These are phyloP conservation scores for Chrysopilus asiliformis DNA, from an alignment of 2,888 invertebrate species.

Conservation along the genomic window DNA sequence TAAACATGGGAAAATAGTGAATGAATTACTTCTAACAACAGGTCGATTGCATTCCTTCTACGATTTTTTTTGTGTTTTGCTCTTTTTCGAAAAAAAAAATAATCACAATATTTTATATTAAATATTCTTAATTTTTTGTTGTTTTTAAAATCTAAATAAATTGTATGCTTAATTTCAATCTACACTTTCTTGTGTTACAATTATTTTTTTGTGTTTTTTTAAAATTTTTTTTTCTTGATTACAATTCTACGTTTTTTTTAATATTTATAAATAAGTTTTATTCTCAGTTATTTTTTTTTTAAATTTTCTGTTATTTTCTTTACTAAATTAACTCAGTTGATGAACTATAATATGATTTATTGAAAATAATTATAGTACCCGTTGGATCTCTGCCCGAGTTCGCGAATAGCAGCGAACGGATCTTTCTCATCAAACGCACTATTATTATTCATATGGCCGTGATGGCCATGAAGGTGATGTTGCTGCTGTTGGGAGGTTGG, in stretches of 20 bases:
- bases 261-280: too few relatives aligned
- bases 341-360: constrained; percentile 20
- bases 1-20: too few relatives aligned
- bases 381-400: constrained; percentile 37
- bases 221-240: constrained; percentile 5
- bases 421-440: constrained; percentile 29
- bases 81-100: too few relatives aligned
- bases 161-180: neutral
- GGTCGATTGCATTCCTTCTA: too few relatives aligned
- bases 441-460: constrained; percentile 8
- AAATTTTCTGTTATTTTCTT: constrained; percentile 5
- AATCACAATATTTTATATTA: neutral
- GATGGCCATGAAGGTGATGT: constrained; percentile 12
- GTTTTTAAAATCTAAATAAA: neutral
- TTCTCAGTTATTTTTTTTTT: constrained; percentile 4
- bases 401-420: constrained; percentile 39
- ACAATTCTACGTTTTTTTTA: constrained; percentile 2
- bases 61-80: neutral
- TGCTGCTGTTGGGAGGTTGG: constrained; percentile 13
- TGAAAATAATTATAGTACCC: constrained; percentile 46
- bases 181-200: neutral
- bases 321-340: constrained; percentile 5
- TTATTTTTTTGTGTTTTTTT: constrained; percentile 5
- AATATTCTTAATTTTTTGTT: neutral
- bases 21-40: too few relatives aligned